Base-by-base conservation (phyloP, 2,797 vertebrate genomes). In the Spondyliosoma cantharus region DNA sequence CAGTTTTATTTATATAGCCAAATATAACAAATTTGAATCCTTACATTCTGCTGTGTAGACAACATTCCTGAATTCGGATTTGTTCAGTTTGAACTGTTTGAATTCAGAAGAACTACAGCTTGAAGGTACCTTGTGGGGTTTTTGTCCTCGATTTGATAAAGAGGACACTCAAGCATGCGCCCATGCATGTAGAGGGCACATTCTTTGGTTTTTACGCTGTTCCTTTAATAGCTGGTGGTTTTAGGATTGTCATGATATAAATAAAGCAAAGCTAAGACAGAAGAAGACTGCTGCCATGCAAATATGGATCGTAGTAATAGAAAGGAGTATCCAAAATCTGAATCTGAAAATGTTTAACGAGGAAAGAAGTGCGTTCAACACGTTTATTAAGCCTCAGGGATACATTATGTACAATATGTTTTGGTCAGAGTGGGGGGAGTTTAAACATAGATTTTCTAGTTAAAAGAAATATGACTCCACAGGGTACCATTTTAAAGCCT, bases 361-460 rank as follows among this genome's bases (percentile, higher is more conserved):
- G 60, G n/a, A 24, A 43, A 9, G 12, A 71, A 78, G 69, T 71
- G 16, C 9, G 62, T 69, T 68, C 3, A 46, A 4, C 65, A 14
- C 2, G 0, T 73, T 72, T 65, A 63, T 37, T 32, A 49, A 16
- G 43, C 25, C 17, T 63, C 9, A 32, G 9, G 16, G 22, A 69
- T 61, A 37, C 13, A 48, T 37, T 7, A 37, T 37, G 37, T 5
- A 20, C 9, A 53, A 1, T 57, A 25, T 54, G 27, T 63, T 78
- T 60, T 25, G 3, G 17, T 37, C 37, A 37, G 8, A 37, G 37
- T 37, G 43, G 46, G 48, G 15, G 57, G 9, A 69, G 52, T 65
- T 17, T 71, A 12, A 70, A 61, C 16, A 25, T 57, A 5, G 14
- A 27, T 6, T 16, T 43, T 29, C 25, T 61, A 53, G 22, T 24